phyloP scores from a whole-genome alignment of 2,888 invertebrate genomes.

The Prenolepis imparis region DNA sequence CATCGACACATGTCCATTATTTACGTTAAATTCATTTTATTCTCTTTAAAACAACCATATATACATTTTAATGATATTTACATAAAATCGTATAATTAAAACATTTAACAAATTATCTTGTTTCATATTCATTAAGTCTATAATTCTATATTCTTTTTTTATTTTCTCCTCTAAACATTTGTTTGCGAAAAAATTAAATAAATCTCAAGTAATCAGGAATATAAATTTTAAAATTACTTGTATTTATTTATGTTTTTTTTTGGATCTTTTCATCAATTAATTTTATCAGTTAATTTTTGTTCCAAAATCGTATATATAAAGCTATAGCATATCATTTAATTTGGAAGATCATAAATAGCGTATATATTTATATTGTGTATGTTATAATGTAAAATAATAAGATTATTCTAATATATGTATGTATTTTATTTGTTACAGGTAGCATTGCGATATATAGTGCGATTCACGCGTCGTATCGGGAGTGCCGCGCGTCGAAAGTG shows the following conservation, averaged over 20 bases:
- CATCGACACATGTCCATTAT: conserved; percentile 3
- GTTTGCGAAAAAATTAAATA: not conserved
- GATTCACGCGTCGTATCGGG: too few relatives aligned
- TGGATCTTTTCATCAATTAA: not conserved
- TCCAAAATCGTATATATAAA: too few relatives aligned
- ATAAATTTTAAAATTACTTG: not conserved
- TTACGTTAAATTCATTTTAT: not conserved
- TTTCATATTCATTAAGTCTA: too few relatives aligned
- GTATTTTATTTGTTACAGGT: too few relatives aligned
- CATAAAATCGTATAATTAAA: not conserved
- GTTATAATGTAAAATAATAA: too few relatives aligned
- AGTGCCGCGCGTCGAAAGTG: too few relatives aligned
- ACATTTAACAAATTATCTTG: not conserved
- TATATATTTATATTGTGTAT: too few relatives aligned
- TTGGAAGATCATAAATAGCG: too few relatives aligned
- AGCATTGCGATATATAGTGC: too few relatives aligned
- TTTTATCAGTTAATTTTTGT: not conserved
- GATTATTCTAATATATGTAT: too few relatives aligned
- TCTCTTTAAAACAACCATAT: conserved; percentile 4
- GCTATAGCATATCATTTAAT: too few relatives aligned
- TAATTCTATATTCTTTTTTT: not conserved
- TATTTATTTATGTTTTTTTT: not conserved
- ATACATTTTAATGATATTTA: not conserved
- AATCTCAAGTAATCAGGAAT: not conserved
- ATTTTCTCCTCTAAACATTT: not conserved